These are phyloP conservation scores for Cetonia aurata DNA, from an alignment of 2,888 invertebrate species.

Conservation along the genomic window DNA sequence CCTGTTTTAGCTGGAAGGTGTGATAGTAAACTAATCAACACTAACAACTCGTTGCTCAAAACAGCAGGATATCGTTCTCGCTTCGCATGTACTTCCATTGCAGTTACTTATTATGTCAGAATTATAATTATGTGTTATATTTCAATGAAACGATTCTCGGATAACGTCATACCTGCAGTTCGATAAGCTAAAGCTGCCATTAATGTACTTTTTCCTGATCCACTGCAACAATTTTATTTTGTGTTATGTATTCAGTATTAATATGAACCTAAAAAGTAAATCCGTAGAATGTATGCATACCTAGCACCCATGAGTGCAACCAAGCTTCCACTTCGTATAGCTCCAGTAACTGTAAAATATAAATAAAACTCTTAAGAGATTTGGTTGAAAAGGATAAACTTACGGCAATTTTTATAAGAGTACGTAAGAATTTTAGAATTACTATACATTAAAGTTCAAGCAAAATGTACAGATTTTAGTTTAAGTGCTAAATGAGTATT, in stretches of 20 bases:
- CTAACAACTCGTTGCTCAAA: no score
- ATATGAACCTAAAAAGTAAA: neutral
- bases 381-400: neutral
- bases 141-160: neutral
- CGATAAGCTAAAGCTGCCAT: constrained; percentile 87
- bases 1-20: no score
- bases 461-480: no score
- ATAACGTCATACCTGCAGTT: constrained; percentile 71
- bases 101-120: neutral
- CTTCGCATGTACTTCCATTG: no score
- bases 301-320: constrained; percentile 89
- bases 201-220: constrained; percentile 91
- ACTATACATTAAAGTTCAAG: no score
- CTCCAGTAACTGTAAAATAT: constrained; percentile 77
- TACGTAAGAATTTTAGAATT: no score
- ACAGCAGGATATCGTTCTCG: no score
- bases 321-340: constrained; percentile 83
- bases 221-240: constrained; percentile 69
- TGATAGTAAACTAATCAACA: no score
- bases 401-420: neutral
- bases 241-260: constrained; percentile 23
- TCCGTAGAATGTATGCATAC: constrained; percentile 64
- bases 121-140: neutral
- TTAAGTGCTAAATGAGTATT: no score
- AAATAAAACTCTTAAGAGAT: neutral